Base-by-base conservation (phyloP, 2,113 vertebrate genomes). In the Pardalotus punctatus region DNA sequence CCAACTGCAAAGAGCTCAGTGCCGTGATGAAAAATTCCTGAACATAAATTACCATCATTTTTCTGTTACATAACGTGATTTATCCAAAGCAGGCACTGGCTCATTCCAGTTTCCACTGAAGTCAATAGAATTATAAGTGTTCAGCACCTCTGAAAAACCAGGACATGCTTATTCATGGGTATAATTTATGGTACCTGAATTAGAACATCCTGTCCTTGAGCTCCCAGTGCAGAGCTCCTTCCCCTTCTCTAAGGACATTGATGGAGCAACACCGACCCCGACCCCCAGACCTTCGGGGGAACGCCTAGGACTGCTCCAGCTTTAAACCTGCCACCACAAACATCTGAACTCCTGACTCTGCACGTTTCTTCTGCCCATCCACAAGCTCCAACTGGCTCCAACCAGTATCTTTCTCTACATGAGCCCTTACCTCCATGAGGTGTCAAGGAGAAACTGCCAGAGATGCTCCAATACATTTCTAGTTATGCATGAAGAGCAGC, bases 31-130 rank as follows among this genome's bases (percentile, higher is more conserved):
- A 90, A 90, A 38, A 40, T 56, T 86, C 88, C 50, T 22, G 48
- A 86, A 86, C 94, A 86, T 83, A 96, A 96, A 90, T 96, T 95
- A 93, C 72, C 79, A 83, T 95, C 88, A 76, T 78, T 94, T 90
- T 81, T 50, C 86, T 93, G 81, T 95, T 96, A 83, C 38, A 7
- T 90, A 96, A 97, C 36, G 4, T 53, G 64, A 94, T 84, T 96
- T 87, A 96, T 90, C 92, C 92, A 48, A 90, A 95, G 92, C 76
- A 64, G 81, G 90, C 76, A 56, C 92, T 85, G 90, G 48, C 60
- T 97, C 36, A 42, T 58, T 88, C 79, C 93, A 88, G 85, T 74
- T 92, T 67, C 93, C 90, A 94, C 86, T 94, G 69, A 88, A 96
- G 92, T 95, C 94, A 96, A 93, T 71, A 78, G 79, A 94, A 89